These are phyloP conservation scores for Oscheius sp. DNA, from an alignment of 2,888 invertebrate species.

Conservation along the genomic window DNA sequence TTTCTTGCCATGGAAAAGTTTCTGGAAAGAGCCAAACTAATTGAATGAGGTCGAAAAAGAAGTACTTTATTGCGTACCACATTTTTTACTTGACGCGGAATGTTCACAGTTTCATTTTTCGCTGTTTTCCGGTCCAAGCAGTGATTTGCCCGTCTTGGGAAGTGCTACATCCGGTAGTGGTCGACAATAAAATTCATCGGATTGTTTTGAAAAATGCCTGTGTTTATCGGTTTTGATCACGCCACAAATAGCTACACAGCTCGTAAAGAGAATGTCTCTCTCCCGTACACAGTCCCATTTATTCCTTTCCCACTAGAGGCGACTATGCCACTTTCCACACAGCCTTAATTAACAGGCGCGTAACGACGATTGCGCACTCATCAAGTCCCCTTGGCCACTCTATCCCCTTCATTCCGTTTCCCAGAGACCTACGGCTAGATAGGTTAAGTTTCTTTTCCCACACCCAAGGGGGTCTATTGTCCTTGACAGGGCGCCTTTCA, in stretches of 20 bases:
- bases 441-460: slow-evolving; percentile 5
- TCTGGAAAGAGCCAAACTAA: too few relatives aligned
- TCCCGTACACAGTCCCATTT: not conserved
- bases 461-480: slow-evolving; percentile 3
- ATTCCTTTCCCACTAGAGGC: not conserved
- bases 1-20: too few relatives aligned
- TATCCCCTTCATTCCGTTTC: not conserved
- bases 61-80: too few relatives aligned
- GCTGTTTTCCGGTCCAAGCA: too few relatives aligned
- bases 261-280: not conserved
- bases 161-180: too few relatives aligned
- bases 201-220: too few relatives aligned
- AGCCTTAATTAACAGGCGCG: slow-evolving; percentile 33
- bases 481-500: not conserved
- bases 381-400: slow-evolving; percentile 19
- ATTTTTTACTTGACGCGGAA: too few relatives aligned
- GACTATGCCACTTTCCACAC: slow-evolving; percentile 16
- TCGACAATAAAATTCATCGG: too few relatives aligned
- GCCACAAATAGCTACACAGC: not conserved
- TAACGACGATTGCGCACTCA: slow-evolving; percentile 32
- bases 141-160: too few relatives aligned
- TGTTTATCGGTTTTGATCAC: not conserved
- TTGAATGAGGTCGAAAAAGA: too few relatives aligned
- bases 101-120: too few relatives aligned
- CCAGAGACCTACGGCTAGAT: not conserved